phyloP scores from a whole-genome alignment of 2,797 vertebrate species.

The Fratercula arctica region DNA sequence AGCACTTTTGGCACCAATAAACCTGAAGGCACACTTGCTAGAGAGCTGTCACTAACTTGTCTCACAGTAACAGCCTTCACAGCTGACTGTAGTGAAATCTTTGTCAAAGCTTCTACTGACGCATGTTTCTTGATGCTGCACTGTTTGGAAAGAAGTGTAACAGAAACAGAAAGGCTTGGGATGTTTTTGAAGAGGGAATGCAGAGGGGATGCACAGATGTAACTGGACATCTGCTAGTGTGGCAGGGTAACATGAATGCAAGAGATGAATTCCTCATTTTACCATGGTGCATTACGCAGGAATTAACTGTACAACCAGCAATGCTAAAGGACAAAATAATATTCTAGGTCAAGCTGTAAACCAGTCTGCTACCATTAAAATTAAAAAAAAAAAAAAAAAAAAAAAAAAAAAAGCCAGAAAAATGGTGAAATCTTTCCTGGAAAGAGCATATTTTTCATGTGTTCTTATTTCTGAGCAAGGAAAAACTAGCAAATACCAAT shows the following conservation, averaged over 20 bases:
- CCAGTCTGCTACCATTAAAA: neutral
- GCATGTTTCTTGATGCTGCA: conserved; percentile 6
- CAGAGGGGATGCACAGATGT: conserved; percentile 1
- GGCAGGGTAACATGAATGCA: neutral
- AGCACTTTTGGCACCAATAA: conserved; percentile 42
- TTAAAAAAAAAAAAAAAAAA: neutral
- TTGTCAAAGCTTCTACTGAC: conserved; percentile 34
- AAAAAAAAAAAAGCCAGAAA: neutral
- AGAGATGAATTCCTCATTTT: neutral
- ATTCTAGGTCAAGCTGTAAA: neutral
- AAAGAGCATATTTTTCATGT: neutral
- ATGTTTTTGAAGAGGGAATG: neutral
- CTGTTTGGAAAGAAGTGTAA: conserved; percentile 32
- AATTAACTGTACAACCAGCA: neutral
- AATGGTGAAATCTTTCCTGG: neutral
- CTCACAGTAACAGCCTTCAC: conserved; percentile 45
- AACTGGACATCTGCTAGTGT: conserved; percentile 4
- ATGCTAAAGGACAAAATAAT: neutral
- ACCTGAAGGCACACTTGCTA: conserved; percentile 28
- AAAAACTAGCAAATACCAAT: neutral
- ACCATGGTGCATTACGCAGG: neutral
- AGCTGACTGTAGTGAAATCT: conserved; percentile 30
- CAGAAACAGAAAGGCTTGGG: conserved; percentile 30
- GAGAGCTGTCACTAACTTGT: conserved; percentile 61
- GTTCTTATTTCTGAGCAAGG: neutral